Percentiles rank a stretch among this genome's conserved stretches.
Conservation (phyloP, 2,797 vertebrate species). For the Anguilla anguilla region DNA sequence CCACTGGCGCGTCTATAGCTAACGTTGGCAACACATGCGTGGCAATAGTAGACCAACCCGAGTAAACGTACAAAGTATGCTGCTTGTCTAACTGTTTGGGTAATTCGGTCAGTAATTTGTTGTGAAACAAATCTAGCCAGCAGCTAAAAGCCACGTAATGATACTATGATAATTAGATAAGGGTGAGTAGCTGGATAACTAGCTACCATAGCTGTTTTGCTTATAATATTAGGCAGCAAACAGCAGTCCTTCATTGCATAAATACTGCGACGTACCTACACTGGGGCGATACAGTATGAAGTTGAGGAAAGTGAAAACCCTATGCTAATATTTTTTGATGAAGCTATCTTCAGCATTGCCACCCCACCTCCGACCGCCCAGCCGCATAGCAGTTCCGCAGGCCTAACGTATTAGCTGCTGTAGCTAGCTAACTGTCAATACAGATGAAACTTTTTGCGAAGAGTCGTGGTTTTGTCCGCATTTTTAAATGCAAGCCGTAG, state of each 20-base stretch:
- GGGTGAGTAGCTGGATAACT: background rate
- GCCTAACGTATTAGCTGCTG: background rate
- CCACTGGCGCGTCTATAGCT: background rate
- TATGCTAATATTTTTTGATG: background rate
- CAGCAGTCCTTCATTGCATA: background rate
- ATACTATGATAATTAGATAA: background rate
- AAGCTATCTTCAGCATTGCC: background rate
- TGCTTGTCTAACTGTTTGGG: background rate
- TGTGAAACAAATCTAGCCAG: background rate
- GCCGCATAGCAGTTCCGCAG: background rate
- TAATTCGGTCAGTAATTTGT: background rate
- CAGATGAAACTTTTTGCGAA: background rate
- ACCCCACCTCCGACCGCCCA: background rate
- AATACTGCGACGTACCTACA: background rate
- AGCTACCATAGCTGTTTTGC: background rate
- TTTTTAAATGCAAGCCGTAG: background rate
- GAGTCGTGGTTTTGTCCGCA: background rate
- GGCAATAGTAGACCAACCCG: background rate
- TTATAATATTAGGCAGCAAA: background rate
- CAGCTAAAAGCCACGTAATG: background rate
- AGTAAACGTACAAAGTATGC: background rate
- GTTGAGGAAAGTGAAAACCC: background rate
- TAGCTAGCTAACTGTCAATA: background rate
- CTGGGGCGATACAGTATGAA: background rate
- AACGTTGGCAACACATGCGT: background rate